phyloP scores from a whole-genome alignment of 53 echinoderm and acorn worm genomes.

The Luidia sarsii region DNA sequence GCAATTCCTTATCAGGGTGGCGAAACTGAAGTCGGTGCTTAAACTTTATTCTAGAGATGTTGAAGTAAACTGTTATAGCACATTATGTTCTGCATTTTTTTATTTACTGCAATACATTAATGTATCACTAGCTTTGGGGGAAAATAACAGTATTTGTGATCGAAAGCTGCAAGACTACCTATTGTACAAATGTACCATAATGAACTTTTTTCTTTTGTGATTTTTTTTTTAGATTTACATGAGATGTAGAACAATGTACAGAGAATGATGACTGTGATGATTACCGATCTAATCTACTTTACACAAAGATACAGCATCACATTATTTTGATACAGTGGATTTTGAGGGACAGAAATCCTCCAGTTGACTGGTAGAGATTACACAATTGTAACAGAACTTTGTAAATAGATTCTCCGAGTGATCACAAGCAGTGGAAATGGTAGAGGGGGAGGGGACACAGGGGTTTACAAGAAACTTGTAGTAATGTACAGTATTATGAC shows the following conservation, averaged over 20 bases:
- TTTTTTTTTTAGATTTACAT: conserved; percentile 16
- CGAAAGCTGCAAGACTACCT: neutral
- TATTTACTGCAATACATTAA: neutral
- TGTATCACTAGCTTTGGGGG: too few relatives aligned
- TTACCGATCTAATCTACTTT: too few relatives aligned
- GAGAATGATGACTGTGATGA: too few relatives aligned
- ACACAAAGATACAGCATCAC: too few relatives aligned
- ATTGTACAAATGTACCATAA: conserved; percentile 6
- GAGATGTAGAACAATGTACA: too few relatives aligned
- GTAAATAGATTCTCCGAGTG: too few relatives aligned
- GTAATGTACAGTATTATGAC: neutral
- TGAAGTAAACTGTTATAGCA: neutral
- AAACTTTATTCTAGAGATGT: neutral
- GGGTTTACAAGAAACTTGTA: neutral
- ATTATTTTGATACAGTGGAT: too few relatives aligned
- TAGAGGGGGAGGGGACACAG: too few relatives aligned
- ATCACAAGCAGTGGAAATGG: too few relatives aligned
- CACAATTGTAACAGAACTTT: too few relatives aligned
- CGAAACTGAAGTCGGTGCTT: conserved; percentile 11
- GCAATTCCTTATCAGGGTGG: conserved; percentile 43
- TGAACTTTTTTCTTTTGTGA: neutral
- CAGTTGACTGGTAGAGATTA: too few relatives aligned
- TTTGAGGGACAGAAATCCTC: too few relatives aligned
- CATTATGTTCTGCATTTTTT: neutral
- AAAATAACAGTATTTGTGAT: conserved; percentile 34